phyloP scores from a whole-genome alignment of 2,113 vertebrate genomes.

The Meles meles region DNA sequence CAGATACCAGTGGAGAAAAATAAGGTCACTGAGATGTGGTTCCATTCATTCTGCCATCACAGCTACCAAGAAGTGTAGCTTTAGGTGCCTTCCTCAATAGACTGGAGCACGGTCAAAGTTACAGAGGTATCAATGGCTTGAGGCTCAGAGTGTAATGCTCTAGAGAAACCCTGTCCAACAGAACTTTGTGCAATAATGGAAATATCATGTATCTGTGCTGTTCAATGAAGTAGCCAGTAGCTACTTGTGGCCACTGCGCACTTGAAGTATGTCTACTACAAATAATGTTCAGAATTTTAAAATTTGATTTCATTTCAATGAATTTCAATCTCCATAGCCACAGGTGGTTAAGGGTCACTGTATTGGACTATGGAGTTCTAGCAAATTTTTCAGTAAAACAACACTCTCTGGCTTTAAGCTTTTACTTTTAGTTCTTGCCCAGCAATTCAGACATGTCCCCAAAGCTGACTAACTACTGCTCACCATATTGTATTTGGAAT shows the following conservation, averaged over 20 bases:
- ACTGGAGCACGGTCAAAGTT: background rate
- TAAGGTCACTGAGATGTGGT: background rate
- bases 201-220: background rate
- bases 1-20: background rate
- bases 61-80: background rate
- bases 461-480: background rate
- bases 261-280: background rate
- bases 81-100: background rate
- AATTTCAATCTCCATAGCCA: background rate
- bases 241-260: background rate
- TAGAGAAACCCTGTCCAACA: background rate
- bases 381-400: background rate
- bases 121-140: background rate
- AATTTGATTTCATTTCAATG: background rate
- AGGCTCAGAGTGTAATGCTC: background rate
- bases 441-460: background rate
- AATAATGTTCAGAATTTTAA: background rate
- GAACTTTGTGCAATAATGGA: background rate
- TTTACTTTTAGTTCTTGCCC: background rate
- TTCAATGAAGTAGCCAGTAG: background rate
- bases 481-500: background rate
- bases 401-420: background rate
- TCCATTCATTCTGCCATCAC: background rate
- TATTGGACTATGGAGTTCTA: background rate
- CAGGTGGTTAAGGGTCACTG: background rate